phyloP scores from a whole-genome alignment of 2,888 invertebrate species.

The Alloplasta piceator region DNA sequence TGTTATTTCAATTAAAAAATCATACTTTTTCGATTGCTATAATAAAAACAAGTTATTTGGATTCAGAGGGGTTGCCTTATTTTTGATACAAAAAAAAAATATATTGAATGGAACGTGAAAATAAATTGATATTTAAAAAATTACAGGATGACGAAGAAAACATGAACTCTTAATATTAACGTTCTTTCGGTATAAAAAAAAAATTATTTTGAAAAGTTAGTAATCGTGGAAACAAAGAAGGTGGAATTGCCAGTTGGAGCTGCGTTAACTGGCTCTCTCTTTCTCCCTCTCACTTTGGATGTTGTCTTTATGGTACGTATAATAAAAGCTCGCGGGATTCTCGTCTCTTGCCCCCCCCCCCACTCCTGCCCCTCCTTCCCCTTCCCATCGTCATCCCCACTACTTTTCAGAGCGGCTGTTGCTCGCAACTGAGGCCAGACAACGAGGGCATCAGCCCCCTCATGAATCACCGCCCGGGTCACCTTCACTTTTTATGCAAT shows the following conservation, averaged over 20 bases:
- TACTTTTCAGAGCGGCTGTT: constrained; percentile 51
- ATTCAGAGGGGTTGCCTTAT: no score
- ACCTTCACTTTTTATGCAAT: constrained; percentile 82
- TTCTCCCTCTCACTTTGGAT: constrained; percentile 25
- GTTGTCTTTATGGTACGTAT: constrained; percentile 13
- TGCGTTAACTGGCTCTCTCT: constrained; percentile 34
- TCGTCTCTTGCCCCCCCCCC: constrained; percentile 31
- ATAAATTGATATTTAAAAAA: no score
- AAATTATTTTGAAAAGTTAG: constrained; percentile 9
- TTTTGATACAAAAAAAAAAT: no score
- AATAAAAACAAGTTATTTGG: no score
- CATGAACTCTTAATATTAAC: no score
- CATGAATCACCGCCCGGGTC: constrained; percentile 80
- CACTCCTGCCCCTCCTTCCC: constrained; percentile 50
- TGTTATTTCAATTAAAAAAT: no score
- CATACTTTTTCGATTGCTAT: no score
- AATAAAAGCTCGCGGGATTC: constrained; percentile 44
- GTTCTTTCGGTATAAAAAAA: no score
- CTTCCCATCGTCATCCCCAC: constrained; percentile 15
- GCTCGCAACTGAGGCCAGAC: constrained; percentile 77
- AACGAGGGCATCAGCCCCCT: constrained; percentile 81
- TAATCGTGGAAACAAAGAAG: constrained; percentile 55
- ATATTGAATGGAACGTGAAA: no score
- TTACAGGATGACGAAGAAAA: no score
- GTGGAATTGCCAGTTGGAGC: constrained; percentile 1